These are phyloP conservation scores for Nematolebias whitei DNA, from an alignment of 2,113 vertebrate species.

Conservation along the genomic window DNA sequence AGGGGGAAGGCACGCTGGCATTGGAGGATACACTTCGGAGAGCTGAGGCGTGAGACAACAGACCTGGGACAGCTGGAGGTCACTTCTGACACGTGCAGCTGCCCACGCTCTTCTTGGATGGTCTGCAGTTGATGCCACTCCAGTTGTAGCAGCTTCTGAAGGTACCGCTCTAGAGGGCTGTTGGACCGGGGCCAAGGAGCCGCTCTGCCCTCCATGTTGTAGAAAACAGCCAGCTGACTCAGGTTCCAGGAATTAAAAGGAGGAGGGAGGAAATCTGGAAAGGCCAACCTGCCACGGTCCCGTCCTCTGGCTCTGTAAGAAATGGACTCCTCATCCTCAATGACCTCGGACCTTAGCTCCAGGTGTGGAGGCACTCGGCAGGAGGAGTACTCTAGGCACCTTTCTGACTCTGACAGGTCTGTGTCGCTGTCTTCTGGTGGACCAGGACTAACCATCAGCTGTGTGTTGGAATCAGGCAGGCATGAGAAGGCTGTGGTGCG, in stretches of 20 bases:
- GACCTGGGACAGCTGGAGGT: slow-evolving; percentile 61
- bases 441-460: background rate
- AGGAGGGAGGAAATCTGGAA: slow-evolving; percentile 89
- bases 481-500: slow-evolving; percentile 15
- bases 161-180: slow-evolving; percentile 82
- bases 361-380: slow-evolving; percentile 82
- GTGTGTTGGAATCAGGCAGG: slow-evolving; percentile 15
- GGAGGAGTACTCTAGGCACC: slow-evolving; percentile 69
- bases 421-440: slow-evolving; percentile 83
- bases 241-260: slow-evolving; percentile 91
- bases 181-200: slow-evolving; percentile 63
- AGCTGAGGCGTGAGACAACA: slow-evolving; percentile 70
- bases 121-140: slow-evolving; percentile 90
- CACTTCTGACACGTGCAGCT: slow-evolving; percentile 3
- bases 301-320: slow-evolving; percentile 32
- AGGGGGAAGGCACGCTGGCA: slow-evolving; percentile 80
- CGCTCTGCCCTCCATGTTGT: slow-evolving; percentile 73
- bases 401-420: slow-evolving; percentile 90
- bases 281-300: slow-evolving; percentile 59
- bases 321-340: slow-evolving; percentile 62
- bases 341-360: slow-evolving; percentile 86
- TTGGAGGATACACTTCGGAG: slow-evolving; percentile 79
- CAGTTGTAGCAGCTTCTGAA: slow-evolving; percentile 86
- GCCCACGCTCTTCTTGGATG: slow-evolving; percentile 78
- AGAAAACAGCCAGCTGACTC: slow-evolving; percentile 80